Base-by-base conservation (phyloP, 1,140 invertebrate genomes). In the Caerostris darwini region DNA sequence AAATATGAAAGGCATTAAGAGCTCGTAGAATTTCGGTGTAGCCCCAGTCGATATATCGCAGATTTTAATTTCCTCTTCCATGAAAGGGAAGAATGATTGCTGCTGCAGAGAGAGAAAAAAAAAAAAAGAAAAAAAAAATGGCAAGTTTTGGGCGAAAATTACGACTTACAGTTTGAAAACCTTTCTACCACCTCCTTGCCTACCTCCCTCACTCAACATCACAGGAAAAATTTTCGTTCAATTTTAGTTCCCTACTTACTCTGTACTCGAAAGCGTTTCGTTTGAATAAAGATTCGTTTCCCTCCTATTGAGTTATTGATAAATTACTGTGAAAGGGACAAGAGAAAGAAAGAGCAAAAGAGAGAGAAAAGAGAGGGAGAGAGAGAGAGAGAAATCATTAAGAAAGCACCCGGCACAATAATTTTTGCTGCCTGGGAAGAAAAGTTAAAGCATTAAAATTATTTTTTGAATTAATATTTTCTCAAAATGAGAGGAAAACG, bases 391-490 rank as follows among this genome's bases (percentile, higher is more conserved):
- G 57, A 83, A 83, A 83, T 83, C 82, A 83, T 83, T 83, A 83
- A 88, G 58, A 88, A 61, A 64, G 61, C 59, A 88, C 69, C 90
- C 34, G 50, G 90, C 82, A 67, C 61, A 85, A 92, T 92, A 85
- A 83, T 85, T 92, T 92, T 92, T 58, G 77, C 90, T 77, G 7
- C 57, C 10, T 81, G 14, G 50, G 57, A 69, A 92, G 81, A 85
- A 69, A 92, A 83, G 90, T 92, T 92, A 92, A 69, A 58, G 82
- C 82, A 92, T 92, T 69, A 85, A 85, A 92, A 92, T 92, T 92
- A 92, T 92, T 92, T 92, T 92, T 92, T 83, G 90, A 92, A 92
- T 92, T 92, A 92, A 83, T 85, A 85, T 69, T 83, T 85, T 92
- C 81, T 57, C 34, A n/a, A 56, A 57, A 90, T 90, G 69, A 56